Conservation (phyloP, 2,113 vertebrate species). For the Gymnogyps californianus region DNA sequence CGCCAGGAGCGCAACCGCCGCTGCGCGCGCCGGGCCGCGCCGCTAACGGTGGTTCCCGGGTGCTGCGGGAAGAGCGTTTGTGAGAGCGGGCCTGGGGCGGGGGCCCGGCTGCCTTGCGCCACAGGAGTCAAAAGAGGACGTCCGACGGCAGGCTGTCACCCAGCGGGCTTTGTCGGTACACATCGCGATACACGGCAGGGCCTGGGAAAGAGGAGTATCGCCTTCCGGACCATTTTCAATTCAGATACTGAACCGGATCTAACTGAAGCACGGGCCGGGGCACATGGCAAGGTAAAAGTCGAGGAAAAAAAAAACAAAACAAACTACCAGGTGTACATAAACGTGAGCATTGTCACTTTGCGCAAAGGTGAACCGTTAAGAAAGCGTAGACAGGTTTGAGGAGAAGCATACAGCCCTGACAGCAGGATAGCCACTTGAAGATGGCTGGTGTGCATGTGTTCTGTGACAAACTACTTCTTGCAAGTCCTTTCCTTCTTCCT, state of each 20-base stretch:
- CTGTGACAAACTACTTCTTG: too few relatives aligned
- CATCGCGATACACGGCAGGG: not conserved
- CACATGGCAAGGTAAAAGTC: not conserved
- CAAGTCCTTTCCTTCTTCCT: too few relatives aligned
- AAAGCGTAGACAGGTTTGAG: not conserved
- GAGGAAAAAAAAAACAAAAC: not conserved
- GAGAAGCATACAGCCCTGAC: not conserved
- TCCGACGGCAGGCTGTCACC: not conserved
- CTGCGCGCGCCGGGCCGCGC: not conserved
- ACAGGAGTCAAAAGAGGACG: not conserved
- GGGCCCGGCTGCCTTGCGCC: not conserved
- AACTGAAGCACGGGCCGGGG: too few relatives aligned
- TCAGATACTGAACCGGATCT: not conserved
- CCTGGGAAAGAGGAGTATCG: not conserved
- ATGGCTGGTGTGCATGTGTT: too few relatives aligned
- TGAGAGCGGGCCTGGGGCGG: too few relatives aligned
- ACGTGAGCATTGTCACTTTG: not conserved
- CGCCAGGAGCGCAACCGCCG: not conserved
- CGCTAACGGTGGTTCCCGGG: not conserved
- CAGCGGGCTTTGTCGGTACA: not conserved
- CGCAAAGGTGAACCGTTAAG: too few relatives aligned
- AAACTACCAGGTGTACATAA: too few relatives aligned
- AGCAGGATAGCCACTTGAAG: too few relatives aligned
- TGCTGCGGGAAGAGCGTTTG: not conserved
- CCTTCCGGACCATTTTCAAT: not conserved